Percentiles rank a stretch among this genome's conserved stretches.
Evolutionary conservation across 2,888 invertebrate species (phyloP).

Genomic region (Ceramica pisi): DNA sequence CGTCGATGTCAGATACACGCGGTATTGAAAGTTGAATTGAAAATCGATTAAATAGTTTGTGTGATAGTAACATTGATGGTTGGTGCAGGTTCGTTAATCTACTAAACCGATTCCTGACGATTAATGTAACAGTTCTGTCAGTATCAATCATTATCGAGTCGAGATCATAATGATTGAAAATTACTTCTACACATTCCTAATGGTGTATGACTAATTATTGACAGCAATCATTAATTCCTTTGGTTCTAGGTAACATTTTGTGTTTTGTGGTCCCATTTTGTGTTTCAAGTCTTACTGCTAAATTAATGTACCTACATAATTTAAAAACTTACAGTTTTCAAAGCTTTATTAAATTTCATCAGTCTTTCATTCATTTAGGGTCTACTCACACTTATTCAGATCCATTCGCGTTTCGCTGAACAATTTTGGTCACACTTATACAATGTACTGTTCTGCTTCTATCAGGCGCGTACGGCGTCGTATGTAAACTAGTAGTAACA

Average conservation of each 20-base stretch:
- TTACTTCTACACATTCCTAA: not conserved
- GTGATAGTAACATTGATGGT: slow-evolving; percentile 48
- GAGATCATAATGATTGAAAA: not conserved
- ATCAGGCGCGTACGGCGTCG: too few relatives aligned
- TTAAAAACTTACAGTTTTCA: not conserved
- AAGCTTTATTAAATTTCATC: too few relatives aligned
- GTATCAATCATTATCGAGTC: slow-evolving; percentile 5
- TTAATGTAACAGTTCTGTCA: slow-evolving; percentile 23
- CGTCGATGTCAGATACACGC: too few relatives aligned
- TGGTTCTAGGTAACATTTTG: slow-evolving; percentile 22
- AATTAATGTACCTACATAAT: not conserved
- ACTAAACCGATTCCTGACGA: slow-evolving; percentile 46
- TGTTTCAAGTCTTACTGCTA: slow-evolving; percentile 41
- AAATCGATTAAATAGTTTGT: slow-evolving; percentile 53
- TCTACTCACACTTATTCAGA: too few relatives aligned
- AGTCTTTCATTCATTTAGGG: not conserved
- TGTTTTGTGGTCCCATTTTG: slow-evolving; percentile 42
- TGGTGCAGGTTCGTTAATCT: slow-evolving; percentile 56
- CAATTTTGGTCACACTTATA: too few relatives aligned
- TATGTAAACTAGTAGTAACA: too few relatives aligned
- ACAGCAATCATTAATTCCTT: not conserved
- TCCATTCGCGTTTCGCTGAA: too few relatives aligned
- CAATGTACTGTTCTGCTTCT: too few relatives aligned
- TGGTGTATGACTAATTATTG: not conserved
- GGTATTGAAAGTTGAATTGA: slow-evolving; percentile 15